A percentile compares a stretch with the other conserved stretches of the same genome.
Conservation (phyloP, 2,113 vertebrate species). For the Anolis carolinensis region DNA sequence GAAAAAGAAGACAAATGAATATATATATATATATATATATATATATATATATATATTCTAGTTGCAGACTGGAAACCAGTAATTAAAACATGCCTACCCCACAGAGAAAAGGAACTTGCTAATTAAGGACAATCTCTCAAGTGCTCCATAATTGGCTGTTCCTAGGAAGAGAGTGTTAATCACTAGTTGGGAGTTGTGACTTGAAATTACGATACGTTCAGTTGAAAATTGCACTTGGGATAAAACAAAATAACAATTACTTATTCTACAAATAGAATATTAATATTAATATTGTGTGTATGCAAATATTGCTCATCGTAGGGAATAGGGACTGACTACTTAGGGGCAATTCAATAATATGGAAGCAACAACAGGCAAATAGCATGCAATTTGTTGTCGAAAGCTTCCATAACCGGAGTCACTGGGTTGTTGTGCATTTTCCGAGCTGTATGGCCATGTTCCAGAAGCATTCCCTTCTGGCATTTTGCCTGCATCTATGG, state of each 20-base stretch:
- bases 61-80: not conserved
- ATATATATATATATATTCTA: no score
- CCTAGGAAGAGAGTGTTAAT: not conserved
- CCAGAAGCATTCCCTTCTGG: no score
- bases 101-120: not conserved
- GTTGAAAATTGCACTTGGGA: not conserved
- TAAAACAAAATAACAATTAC: not conserved
- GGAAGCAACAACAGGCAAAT: not conserved
- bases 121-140: not conserved
- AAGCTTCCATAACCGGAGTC: no score
- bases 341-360: not conserved
- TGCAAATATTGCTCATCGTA: not conserved
- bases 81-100: not conserved
- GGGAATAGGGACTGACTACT: not conserved
- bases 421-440: no score
- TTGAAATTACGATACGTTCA: no score
- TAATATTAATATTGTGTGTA: not conserved
- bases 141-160: not conserved
- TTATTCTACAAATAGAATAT: not conserved
- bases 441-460: no score
- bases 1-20: not conserved
- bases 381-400: not conserved
- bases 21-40: no score
- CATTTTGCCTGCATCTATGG: no score
- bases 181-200: not conserved